phyloP scores from a whole-genome alignment of 1,140 invertebrate genomes.

The Cydia fagiglandana region DNA sequence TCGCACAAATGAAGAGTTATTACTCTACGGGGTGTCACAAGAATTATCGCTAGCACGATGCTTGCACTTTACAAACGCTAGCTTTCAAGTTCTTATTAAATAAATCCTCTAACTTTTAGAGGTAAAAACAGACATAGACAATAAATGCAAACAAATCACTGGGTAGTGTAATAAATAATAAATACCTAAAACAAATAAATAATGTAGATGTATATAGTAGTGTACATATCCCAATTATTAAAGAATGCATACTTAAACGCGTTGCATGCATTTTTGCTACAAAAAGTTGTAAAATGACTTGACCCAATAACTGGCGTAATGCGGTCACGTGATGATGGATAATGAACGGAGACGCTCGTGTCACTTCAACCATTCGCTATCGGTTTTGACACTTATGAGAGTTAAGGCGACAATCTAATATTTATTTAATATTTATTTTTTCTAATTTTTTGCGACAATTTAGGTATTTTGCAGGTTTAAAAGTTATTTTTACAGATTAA shows the following conservation, averaged over 20 bases:
- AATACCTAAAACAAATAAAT: background rate
- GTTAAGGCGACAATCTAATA: background rate
- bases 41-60: background rate
- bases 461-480: too few species aligned
- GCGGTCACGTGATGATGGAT: conserved; percentile 14
- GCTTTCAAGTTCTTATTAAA: background rate
- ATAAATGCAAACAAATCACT: background rate
- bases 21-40: conserved; percentile 1
- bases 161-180: too few species aligned
- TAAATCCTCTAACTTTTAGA: too few species aligned
- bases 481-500: background rate
- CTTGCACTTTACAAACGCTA: background rate
- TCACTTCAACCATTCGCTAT: background rate
- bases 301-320: conserved; percentile 3
- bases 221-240: background rate
- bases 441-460: background rate
- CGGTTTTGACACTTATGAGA: background rate
- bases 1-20: conserved; percentile 17
- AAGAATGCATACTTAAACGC: background rate
- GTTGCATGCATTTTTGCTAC: background rate
- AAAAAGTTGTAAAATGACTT: conserved; percentile 2
- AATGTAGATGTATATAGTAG: too few species aligned
- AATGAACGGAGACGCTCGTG: background rate
- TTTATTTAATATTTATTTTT: background rate
- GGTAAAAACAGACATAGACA: background rate